Base-by-base conservation (phyloP, 2,888 invertebrate species). In the Aleiodes testaceus region DNA sequence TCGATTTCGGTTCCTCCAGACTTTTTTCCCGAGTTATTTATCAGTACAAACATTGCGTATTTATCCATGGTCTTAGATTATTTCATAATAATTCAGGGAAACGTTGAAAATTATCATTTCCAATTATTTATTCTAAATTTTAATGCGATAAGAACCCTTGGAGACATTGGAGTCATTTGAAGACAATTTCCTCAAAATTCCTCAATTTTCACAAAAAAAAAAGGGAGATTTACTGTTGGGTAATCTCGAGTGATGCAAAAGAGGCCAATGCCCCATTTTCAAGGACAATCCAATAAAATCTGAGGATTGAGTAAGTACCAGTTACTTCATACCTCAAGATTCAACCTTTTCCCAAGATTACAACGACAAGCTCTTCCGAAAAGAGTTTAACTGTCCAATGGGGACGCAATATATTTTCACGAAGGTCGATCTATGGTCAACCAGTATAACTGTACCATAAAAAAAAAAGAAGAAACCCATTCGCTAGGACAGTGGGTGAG, bases 341-440 rank as follows among this genome's bases (percentile, higher is more conserved):
- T 49, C 14, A 16, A 16, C 49, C 49, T 2, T 49, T 49, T 6
- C 36, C 36, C 36, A 36, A 36, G 16, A 16, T 49, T 49, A n/a
- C 49, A n/a, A 16, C 16, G 49, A 49, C 36, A 36, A 9, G 9
- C 36, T 36, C 36, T 30, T 22, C 26, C 16, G 16, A 42, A 42
- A 82, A 82, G 82, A 82, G 80, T 82, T 82, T 78, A 81, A 79
- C 79, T 74, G 78, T 55, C 30, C 55, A 14, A 75, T 72, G 18
- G 73, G 11, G 73, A 78, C 77, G 77, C 78, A 79, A 81, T 81
- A 80, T 79, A 79, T 80, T 59, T 59, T 59, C 59, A 18, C 42
- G 75, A 79, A 47, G 75, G 44, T 52, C 52, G 50, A 74, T 74
- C 76, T 77, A 75, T 77, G 80, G 80, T 80, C 80, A 80, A 68